Conservation (phyloP, 2,113 vertebrate species). For the Psilopogon haemacephalus region DNA sequence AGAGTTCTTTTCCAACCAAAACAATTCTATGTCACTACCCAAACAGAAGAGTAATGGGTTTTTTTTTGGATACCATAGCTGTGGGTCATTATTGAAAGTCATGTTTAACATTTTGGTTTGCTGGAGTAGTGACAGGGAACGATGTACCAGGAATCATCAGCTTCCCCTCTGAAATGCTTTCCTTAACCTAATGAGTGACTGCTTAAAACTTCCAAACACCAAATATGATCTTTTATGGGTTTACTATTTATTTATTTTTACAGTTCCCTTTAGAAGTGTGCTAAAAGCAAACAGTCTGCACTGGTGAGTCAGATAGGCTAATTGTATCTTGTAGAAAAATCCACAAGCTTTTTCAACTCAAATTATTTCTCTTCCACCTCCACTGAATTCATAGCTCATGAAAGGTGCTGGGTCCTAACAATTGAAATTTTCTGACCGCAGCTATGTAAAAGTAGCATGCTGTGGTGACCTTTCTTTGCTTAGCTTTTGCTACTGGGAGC, state of each 20-base stretch:
- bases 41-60: background rate
- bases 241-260: conserved; percentile 21
- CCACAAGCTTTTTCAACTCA: background rate
- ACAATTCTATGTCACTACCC: background rate
- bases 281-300: background rate
- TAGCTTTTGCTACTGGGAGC: background rate
- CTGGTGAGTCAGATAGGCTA: background rate
- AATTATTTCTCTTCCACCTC: background rate
- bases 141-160: background rate
- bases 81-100: background rate
- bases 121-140: background rate
- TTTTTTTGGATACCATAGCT: background rate
- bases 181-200: background rate
- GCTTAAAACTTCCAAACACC: background rate
- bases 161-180: background rate
- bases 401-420: background rate
- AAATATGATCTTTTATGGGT: background rate
- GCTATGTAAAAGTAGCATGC: background rate
- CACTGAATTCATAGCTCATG: background rate
- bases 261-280: background rate
- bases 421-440: background rate
- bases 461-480: background rate
- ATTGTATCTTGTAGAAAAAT: background rate
- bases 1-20: too few relatives aligned
- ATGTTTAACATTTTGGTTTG: background rate